Conservation (phyloP, 2,797 vertebrate genomes). For the Kryptopterus vitreolus region DNA sequence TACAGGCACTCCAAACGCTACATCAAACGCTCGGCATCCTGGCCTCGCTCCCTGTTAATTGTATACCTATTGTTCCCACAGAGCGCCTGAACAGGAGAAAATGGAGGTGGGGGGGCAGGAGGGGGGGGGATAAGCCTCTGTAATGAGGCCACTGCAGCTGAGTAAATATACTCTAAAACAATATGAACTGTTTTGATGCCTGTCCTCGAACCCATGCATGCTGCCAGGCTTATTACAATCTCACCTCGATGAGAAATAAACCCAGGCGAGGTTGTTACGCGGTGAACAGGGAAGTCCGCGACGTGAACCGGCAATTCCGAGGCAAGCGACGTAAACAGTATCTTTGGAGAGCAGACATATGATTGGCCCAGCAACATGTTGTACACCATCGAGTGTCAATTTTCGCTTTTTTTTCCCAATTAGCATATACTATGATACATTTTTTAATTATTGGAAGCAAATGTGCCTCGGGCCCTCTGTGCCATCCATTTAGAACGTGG, state of each 20-base stretch:
- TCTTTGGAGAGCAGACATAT: not conserved
- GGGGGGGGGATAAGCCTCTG: conserved; percentile 43
- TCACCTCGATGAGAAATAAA: conserved; percentile 64
- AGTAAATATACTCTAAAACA: conserved; percentile 70
- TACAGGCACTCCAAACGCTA: conserved; percentile 72
- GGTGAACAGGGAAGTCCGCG: conserved; percentile 19
- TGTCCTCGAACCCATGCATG: conserved; percentile 38
- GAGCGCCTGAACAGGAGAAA: conserved; percentile 66
- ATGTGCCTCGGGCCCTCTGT: too few species aligned
- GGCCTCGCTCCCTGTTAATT: conserved; percentile 73
- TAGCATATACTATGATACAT: not conserved
- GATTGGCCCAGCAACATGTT: not conserved
- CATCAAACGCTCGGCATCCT: conserved; percentile 74
- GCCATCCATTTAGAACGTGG: not conserved
- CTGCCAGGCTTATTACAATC: conserved; percentile 43
- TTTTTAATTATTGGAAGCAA: not conserved
- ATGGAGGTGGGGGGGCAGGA: conserved; percentile 58
- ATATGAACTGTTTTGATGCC: conserved; percentile 65
- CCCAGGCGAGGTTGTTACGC: conserved; percentile 29
- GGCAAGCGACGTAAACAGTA: not conserved
- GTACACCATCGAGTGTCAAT: not conserved
- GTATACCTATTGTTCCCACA: conserved; percentile 75
- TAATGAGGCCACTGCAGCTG: conserved; percentile 70
- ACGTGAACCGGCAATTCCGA: conserved; percentile 29
- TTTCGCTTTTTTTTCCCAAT: not conserved